Base-by-base conservation (phyloP, 2,797 vertebrate genomes). In the Phrynocephalus vlangalii region DNA sequence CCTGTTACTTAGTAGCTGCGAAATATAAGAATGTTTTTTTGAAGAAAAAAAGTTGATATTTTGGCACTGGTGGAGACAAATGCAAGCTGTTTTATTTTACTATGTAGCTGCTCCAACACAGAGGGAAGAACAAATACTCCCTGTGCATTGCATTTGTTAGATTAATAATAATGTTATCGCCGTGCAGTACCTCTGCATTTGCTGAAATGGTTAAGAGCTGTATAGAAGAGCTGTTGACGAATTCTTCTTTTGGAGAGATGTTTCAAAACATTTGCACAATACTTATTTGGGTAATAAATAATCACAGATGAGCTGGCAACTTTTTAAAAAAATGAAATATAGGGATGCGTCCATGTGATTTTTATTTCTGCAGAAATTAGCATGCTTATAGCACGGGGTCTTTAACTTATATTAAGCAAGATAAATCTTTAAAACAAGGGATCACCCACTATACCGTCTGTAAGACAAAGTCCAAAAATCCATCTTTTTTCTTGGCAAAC, bases 361-460 rank as follows among this genome's bases (percentile, higher is more conserved):
- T 93, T 88, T 0, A 50, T 91, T 93, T 86, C 22, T 92, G 91
- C 91, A 91, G 93, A 89, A 94, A 93, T 95, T 84, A 94, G 93
- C 90, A 93, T 86, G 28, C 6, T 5, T 68, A 11, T 50, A 22
- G n/a, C n/a, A 26, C 33, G 10, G 72, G 63, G 6, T 3, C 11
- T 7, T 0, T 5, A 1, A 33, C 60, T 60, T 0, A 1, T 18
- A 18, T 79, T n/a, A 77, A 80, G 63, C 24, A 72, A 33, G 66
- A 16, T 50, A 78, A 38, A 26, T 63, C 60, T 5, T 63, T 63
- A 63, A 63, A 63, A 63, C 60, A 22, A 63, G 18, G 60, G 18
- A 1, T 63, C 16, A 18, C 60, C 18, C 18, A 18, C 18, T 63
- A 9, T 9, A 60, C 3, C 8, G 3, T 1, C 50, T 28, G 28